A percentile compares a stretch with the other conserved stretches of the same genome.
These are phyloP conservation scores for Riptortus pedestris DNA, from an alignment of 1,140 invertebrate genomes.

Conservation along the genomic window DNA sequence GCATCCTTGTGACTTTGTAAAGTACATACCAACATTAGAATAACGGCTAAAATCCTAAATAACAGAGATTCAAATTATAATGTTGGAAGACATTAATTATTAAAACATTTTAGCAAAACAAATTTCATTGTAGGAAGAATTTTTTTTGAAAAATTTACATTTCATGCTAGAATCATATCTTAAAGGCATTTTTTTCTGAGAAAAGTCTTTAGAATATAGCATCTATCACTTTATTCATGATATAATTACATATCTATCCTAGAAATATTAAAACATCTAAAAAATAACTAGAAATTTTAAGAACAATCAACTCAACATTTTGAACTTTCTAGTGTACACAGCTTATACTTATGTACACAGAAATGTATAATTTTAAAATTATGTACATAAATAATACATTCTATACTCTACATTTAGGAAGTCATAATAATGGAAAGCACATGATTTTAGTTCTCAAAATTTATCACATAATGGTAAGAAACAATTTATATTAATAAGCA, in stretches of 20 bases:
- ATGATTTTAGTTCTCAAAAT: background rate
- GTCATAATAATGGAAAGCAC: background rate
- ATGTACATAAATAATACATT: background rate
- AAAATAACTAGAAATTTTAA: conserved; percentile 1
- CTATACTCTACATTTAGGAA: background rate
- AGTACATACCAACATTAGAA: background rate
- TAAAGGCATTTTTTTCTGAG: background rate
- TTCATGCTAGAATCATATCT: background rate
- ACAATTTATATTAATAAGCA: background rate
- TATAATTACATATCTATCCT: background rate
- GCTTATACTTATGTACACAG: background rate
- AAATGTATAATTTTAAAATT: background rate
- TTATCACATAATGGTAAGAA: background rate
- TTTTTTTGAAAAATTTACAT: background rate
- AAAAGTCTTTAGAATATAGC: conserved; percentile 12
- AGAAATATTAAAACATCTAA: background rate
- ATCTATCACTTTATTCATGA: conserved; percentile 6
- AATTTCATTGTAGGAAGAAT: background rate
- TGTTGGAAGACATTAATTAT: conserved; percentile 12
- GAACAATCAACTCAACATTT: background rate
- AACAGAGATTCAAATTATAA: conserved; percentile 7
- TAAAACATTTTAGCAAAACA: conserved; percentile 5
- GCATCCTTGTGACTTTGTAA: background rate
- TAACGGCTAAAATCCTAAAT: background rate
- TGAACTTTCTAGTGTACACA: background rate